These are phyloP conservation scores for Panthera leo DNA, from an alignment of 2,113 vertebrate species.

Conservation along the genomic window DNA sequence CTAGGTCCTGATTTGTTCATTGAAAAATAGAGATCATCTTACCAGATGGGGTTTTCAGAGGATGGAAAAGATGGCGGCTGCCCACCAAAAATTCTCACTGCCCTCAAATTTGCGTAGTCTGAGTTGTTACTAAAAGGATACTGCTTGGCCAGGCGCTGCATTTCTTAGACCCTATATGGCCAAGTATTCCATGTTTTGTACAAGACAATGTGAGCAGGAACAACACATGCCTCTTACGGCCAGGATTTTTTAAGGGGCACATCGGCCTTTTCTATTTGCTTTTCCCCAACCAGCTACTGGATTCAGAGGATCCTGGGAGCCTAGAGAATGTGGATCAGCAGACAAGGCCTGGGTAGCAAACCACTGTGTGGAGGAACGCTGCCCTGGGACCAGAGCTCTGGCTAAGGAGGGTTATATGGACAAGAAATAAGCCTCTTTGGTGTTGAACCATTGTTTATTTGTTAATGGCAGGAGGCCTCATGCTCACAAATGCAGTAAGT, in stretches of 20 bases:
- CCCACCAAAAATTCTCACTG: background rate
- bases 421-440: background rate
- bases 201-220: background rate
- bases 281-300: background rate
- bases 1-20: background rate
- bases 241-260: background rate
- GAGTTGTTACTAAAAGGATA: background rate
- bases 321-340: background rate
- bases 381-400: background rate
- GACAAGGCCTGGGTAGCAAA: background rate
- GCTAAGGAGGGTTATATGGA: background rate
- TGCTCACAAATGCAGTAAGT: background rate
- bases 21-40: background rate
- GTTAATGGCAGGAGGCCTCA: background rate
- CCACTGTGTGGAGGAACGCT: background rate
- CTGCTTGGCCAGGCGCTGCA: background rate
- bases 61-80: background rate
- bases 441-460: background rate
- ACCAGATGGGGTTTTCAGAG: background rate
- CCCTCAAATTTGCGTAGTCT: background rate
- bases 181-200: background rate
- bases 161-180: background rate
- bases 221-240: background rate
- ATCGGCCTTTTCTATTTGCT: background rate
- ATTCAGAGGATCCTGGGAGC: background rate